Evolutionary conservation across 1,140 invertebrate species (phyloP).

Genomic region (Papilio helenus): DNA sequence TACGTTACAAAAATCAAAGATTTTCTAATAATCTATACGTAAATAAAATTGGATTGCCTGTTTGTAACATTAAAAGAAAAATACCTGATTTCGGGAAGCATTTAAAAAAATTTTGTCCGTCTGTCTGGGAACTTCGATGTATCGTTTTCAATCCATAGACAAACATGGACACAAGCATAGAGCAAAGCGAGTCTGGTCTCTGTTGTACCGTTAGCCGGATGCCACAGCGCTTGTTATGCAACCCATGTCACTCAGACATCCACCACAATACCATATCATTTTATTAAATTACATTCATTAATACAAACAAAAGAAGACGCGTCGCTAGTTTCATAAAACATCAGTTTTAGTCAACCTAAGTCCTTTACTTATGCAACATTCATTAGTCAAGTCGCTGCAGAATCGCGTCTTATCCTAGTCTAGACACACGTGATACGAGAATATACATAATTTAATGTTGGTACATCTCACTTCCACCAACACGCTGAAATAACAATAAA

Average conservation of each 20-base stretch:
- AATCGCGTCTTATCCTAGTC: constrained; percentile 47
- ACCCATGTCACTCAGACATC: constrained; percentile 57
- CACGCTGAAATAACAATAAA: constrained; percentile 5
- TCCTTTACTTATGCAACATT: constrained; percentile 55
- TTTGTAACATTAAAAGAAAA: too few relatives aligned
- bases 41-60: too few relatives aligned
- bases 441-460: constrained; percentile 43
- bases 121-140: too few relatives aligned
- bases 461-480: neutral
- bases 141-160: neutral
- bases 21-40: too few relatives aligned
- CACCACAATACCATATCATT: constrained; percentile 3
- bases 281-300: constrained; percentile 12
- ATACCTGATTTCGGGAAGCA: too few relatives aligned
- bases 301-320: neutral
- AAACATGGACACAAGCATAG: constrained; percentile 16
- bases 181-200: constrained; percentile 47
- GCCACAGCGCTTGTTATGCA: constrained; percentile 72
- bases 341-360: neutral
- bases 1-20: neutral
- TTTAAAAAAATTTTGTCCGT: too few relatives aligned
- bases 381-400: constrained; percentile 50
- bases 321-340: neutral
- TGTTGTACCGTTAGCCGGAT: constrained; percentile 73
- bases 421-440: constrained; percentile 43